Base-by-base conservation (phyloP, 2,888 invertebrate species). In the Liposcelis brunnea region DNA sequence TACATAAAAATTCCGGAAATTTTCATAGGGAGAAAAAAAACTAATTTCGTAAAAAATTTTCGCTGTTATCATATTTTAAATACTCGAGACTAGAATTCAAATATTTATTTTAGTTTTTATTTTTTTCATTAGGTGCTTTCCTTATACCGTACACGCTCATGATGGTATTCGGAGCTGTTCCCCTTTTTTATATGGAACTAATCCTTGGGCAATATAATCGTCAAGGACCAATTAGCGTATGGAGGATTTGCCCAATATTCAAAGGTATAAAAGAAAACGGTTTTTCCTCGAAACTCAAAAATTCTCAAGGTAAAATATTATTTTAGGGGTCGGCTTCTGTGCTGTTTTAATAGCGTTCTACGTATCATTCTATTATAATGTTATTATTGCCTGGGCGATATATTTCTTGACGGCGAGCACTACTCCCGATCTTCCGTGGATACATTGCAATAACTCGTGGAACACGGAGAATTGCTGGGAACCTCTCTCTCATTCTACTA, bases 351-450 rank as follows among this genome's bases (percentile, higher is more conserved):
- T 82, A 33, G 80, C 81, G 11, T 82, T 80, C 64, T 81, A 80
- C 64, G 79, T 82, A 11, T 80, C 80, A 0, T 82, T 81, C 62
- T 82, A 82, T 62, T 82, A 82, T 66, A 86, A 86, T 63, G 83
- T 85, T 45, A 84, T 86, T 55, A 83, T 86, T 55, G 83, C 75
- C 42, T 86, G 86, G 86, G 74, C 84, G 2, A 66, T 85, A 52
- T 84, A 81, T 67, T 86, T 82, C 66, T 70, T 85, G 53, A 71
- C 80, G 52, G 76, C 78, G 12, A 83, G 82, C 33, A 63, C 71
- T 55, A 69, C 74, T 36, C 68, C 71, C 1, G 74, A 80, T 54
- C 66, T 86, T 21, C 86, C 86, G 1, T 86, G 86, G 85, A 65
- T 81, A 45, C 75, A 77, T 53, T 86, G 85, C 58, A 77, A 81